Conservation (phyloP, 2,797 vertebrate genomes). For the Tauraco hartlaubi region DNA sequence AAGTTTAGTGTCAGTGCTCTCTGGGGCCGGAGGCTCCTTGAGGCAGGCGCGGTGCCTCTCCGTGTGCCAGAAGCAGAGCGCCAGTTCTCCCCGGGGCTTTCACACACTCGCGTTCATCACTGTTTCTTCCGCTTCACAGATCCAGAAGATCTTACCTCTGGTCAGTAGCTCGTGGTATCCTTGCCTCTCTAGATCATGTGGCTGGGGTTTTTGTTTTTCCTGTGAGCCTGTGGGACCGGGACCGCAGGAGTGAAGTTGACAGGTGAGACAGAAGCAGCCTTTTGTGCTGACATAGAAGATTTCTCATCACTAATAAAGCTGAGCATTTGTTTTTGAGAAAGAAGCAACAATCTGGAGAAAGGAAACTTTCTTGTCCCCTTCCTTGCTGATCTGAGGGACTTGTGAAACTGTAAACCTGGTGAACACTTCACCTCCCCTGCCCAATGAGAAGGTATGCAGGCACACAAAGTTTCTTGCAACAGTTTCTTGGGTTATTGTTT, state of each 20-base stretch:
- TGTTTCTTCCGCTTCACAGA: conserved; percentile 6
- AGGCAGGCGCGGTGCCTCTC: neutral
- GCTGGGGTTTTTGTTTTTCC: neutral
- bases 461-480: neutral
- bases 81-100: neutral
- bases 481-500: neutral
- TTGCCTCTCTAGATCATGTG: neutral
- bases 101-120: fast-evolving
- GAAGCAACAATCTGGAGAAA: neutral
- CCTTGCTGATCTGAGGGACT: neutral
- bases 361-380: neutral
- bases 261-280: neutral
- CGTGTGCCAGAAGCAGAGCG: neutral
- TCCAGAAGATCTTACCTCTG: neutral
- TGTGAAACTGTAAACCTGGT: neutral
- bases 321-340: neutral
- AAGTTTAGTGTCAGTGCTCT: neutral
- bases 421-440: neutral
- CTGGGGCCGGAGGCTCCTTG: neutral
- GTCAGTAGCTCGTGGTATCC: neutral
- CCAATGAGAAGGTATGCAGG: neutral
- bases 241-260: neutral
- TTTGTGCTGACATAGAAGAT: neutral
- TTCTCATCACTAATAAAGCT: neutral
- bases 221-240: neutral